These are phyloP conservation scores for Scylla paramamosain DNA, from an alignment of 1,140 invertebrate species.

Conservation along the genomic window DNA sequence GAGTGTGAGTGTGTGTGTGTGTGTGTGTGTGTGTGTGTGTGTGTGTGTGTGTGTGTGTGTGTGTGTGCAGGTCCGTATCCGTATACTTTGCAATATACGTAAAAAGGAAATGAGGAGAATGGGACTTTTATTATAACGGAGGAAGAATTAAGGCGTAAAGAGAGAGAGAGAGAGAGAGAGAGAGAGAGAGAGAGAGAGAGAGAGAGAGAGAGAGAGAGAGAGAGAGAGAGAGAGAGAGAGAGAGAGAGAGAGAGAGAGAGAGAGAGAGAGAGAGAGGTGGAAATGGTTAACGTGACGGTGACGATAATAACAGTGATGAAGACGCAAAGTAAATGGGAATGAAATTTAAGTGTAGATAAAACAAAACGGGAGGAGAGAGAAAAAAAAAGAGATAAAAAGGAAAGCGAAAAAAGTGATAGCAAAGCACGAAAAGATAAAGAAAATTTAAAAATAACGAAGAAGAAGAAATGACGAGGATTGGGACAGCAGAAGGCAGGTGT, in stretches of 20 bases:
- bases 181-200: neutral
- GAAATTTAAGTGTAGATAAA: no score
- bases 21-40: constrained; percentile 35
- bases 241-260: neutral
- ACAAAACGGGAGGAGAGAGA: neutral
- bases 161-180: neutral
- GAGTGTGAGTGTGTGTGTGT: constrained; percentile 28
- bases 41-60: constrained; percentile 5
- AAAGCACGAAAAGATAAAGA: no score
- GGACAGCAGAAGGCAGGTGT: no score
- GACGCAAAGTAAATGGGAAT: neutral
- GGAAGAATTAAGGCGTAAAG: neutral
- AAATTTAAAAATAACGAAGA: no score
- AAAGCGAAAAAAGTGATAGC: no score
- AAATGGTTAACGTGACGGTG: neutral
- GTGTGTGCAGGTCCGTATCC: constrained; percentile 40
- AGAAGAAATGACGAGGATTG: no score
- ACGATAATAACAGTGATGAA: neutral
- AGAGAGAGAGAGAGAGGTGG: neutral
- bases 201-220: neutral
- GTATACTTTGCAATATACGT: neutral
- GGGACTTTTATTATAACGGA: no score
- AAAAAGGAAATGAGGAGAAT: neutral
- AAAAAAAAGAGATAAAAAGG: neutral
- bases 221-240: neutral